phyloP scores from a whole-genome alignment of 1,140 invertebrate genomes.

The Drosophila carrolli region DNA sequence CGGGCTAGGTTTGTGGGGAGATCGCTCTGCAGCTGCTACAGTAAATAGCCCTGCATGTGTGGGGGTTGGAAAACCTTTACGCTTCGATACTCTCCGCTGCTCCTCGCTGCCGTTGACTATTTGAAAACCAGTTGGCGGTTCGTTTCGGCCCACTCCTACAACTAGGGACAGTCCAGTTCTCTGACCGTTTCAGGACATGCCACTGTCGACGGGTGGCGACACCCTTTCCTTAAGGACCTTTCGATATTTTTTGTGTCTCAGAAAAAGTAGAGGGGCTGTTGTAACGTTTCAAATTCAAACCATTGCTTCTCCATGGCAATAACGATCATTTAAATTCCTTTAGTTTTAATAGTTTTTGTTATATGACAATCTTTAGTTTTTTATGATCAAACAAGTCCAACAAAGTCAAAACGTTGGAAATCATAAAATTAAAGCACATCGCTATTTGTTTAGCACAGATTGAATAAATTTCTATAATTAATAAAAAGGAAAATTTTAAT shows the following conservation, averaged over 20 bases:
- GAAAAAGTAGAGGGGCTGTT: not conserved
- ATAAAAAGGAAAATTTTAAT: not conserved
- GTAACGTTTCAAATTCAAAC: not conserved
- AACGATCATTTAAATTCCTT: slow-evolving; percentile 6
- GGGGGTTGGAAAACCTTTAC: slow-evolving; percentile 70
- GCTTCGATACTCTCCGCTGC: slow-evolving; percentile 61
- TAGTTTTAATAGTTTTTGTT: not conserved
- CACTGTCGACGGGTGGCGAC: slow-evolving; percentile 7
- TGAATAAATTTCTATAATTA: too few species aligned
- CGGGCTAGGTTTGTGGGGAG: slow-evolving; percentile 11
- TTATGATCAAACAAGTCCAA: too few species aligned
- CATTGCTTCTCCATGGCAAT: slow-evolving; percentile 11
- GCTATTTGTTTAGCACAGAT: too few species aligned
- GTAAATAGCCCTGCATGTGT: slow-evolving; percentile 28
- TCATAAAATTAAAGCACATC: too few species aligned
- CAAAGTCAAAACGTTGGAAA: too few species aligned
- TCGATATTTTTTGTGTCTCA: too few species aligned
- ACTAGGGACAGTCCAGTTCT: not conserved
- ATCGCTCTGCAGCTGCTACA: slow-evolving; percentile 55
- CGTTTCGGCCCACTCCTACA: slow-evolving; percentile 16
- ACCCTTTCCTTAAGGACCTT: slow-evolving; percentile 13
- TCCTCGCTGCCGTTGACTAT: slow-evolving; percentile 42
- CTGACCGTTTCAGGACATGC: slow-evolving; percentile 12
- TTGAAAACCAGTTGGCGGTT: slow-evolving; percentile 50
- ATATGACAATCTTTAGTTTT: too few species aligned